A percentile compares a stretch with the other conserved stretches of the same genome.
Evolutionary conservation across 1,140 invertebrate genomes (phyloP).

Genomic region (Heliconius nattereri): DNA sequence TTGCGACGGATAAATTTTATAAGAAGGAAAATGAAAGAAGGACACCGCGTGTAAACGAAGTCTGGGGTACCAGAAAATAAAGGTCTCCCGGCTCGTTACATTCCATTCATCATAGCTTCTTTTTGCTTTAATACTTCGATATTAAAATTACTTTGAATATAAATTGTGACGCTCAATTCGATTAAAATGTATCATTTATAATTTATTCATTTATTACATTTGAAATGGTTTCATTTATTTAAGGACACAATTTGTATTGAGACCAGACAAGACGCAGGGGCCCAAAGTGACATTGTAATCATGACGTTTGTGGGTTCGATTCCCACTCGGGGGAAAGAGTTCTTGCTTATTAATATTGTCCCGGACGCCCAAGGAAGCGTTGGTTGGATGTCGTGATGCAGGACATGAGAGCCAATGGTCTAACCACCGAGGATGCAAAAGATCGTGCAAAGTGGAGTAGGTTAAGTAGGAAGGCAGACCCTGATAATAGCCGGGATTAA

Average conservation of each 20-base stretch:
- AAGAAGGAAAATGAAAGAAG: conserved; percentile 4
- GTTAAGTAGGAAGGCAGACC: no score
- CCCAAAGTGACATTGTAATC: no score
- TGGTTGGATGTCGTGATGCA: no score
- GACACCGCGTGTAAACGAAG: conserved; percentile 10
- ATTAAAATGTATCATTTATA: conserved; percentile 19
- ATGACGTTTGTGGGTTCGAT: no score
- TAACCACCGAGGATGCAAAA: no score
- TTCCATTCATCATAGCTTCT: conserved; percentile 8
- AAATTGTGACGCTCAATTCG: conserved; percentile 3
- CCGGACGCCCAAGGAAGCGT: no score
- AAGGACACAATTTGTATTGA: neutral
- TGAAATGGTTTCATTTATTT: conserved; percentile 10
- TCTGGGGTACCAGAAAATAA: conserved; percentile 11
- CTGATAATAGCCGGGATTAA: no score
- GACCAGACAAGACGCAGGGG: no score
- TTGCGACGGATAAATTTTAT: conserved; percentile 15
- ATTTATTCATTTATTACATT: conserved; percentile 27
- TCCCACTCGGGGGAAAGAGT: no score
- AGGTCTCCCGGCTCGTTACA: conserved; percentile 7
- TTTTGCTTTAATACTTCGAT: conserved; percentile 12
- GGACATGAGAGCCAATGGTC: no score
- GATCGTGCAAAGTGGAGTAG: no score
- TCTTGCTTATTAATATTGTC: no score
- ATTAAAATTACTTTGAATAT: conserved; percentile 6